Evolutionary conservation across 2,888 invertebrate species (phyloP), one percentile per base, ranked within the genome.

Genomic region (Eueremaeus valkanovi): DNA sequence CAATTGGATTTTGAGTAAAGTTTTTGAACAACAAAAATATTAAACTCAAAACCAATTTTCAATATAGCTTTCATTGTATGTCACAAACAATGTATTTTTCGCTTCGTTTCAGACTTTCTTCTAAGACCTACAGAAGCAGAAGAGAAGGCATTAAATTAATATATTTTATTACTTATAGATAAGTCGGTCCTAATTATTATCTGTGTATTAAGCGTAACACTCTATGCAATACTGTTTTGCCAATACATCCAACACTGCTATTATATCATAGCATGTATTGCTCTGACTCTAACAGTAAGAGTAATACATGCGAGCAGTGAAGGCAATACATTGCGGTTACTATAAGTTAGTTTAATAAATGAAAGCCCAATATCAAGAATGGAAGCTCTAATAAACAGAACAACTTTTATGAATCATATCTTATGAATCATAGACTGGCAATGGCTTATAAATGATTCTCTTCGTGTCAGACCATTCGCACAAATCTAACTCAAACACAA

Each of bases 161-260:
- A 63, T 29, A 63, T 63, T 29, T 63, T 63, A 63, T 63, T 63
- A 63, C 33, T 18, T 63, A 63, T 27, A 11, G 31, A 33, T 31
- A 63, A 63, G 63, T 63, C 63, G n/a, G 16, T 18, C 63, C 27
- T 33, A 63, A 63, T 63, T 63, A 63, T 63, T 63, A 63, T 63
- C 63, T 63, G 31, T 63, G 29, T 63, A 29, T 63, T 33, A 29
- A 33, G 33, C 13, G 63, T 63, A 63, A 16, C 5, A 18, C 8
- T 31, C 29, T 31, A 63, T 13, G 33, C 63, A 63, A 63, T 33
- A 63, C 27, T n/a, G n/a, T n/a, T n/a, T n/a, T n/a, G n/a, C n/a
- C n/a, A n/a, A n/a, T n/a, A n/a, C n/a, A n/a, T n/a, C n/a, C n/a
- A n/a, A n/a, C n/a, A n/a, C n/a, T n/a, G n/a, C n/a, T n/a, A n/a